Percentiles rank a stretch among this genome's conserved stretches.
phyloP scores from a whole-genome alignment of 2,888 invertebrate species.

The Nematopogon swammerdamellus region DNA sequence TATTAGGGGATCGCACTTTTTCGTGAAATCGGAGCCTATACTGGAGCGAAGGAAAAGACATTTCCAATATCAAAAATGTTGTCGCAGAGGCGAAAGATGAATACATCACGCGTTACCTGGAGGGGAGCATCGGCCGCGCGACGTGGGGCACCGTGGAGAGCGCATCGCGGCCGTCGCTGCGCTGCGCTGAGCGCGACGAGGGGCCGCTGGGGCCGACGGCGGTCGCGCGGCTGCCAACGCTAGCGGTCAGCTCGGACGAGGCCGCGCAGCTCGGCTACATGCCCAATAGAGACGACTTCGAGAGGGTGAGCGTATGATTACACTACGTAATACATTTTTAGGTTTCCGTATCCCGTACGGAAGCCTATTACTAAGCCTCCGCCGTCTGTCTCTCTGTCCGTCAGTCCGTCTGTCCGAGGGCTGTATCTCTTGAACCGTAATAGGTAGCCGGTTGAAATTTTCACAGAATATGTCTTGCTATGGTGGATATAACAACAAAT shows the following conservation, averaged over 20 bases:
- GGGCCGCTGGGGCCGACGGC: slow-evolving; percentile 76
- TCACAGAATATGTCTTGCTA: too few relatives aligned
- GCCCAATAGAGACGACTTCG: slow-evolving; percentile 95
- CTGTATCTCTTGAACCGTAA: too few relatives aligned
- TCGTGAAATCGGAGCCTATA: too few relatives aligned
- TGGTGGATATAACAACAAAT: too few relatives aligned
- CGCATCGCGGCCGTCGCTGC: slow-evolving; percentile 67
- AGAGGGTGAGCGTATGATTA: slow-evolving; percentile 60
- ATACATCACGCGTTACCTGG: slow-evolving; percentile 82
- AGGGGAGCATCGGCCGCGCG: slow-evolving; percentile 85
- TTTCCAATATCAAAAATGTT: too few relatives aligned
- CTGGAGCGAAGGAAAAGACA: too few relatives aligned
- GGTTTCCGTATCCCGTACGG: too few relatives aligned
- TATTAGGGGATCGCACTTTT: too few relatives aligned
- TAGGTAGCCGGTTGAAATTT: too few relatives aligned
- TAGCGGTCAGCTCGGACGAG: slow-evolving; percentile 81
- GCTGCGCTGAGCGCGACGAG: slow-evolving; percentile 71
- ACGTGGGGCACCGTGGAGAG: slow-evolving; percentile 77
- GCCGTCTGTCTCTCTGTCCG: too few relatives aligned
- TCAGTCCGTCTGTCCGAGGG: too few relatives aligned
- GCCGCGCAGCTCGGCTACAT: slow-evolving; percentile 88
- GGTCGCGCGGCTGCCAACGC: slow-evolving; percentile 67
- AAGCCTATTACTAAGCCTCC: too few relatives aligned
- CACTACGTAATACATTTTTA: neutral
- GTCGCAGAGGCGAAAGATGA: slow-evolving; percentile 91